Evolutionary conservation across 2,888 invertebrate genomes (phyloP), one percentile per base, ranked within the genome.

Genomic region (Silvanus unidentatus): DNA sequence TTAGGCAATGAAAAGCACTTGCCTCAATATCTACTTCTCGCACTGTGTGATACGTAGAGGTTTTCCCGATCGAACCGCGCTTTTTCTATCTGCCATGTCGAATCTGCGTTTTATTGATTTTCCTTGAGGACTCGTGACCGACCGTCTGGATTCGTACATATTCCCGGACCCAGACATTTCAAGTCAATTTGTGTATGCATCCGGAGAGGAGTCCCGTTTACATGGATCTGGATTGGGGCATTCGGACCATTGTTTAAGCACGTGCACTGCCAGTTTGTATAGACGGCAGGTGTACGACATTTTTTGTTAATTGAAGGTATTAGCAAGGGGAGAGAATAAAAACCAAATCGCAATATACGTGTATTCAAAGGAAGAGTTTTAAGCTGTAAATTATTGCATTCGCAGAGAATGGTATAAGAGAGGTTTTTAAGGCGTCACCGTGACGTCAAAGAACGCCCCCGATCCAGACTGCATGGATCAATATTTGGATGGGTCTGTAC

Each of bases 111-210:
- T 43, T 41, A 41, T 42, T 44, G 45, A 34, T 42, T 44, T 38
- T 40, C 37, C 45, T 45, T 42, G 13, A n/a, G 29, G 43, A 39
- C 39, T 42, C 28, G 29, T 16, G 30, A 16, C 30, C 13, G 40
- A 32, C 40, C 30, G 40, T 28, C 45, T 44, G 43, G 45, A 44
- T 42, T 44, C 40, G 42, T 41, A 44, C 38, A 48, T 52, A 38
- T 42, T 58, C 64, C 65, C 64, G 63, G 66, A 66, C 65, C 66
- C 65, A 63, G 65, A 65, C 66, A 59, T 59, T 42, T 39, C 29
- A 47, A 34, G 48, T 48, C 60, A 53, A 57, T 62, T 62, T 63
- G 63, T 62, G 62, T 59, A 52, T 35, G 22, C 22, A 50, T 54
- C 52, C 54, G 50, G 55, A 52, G n/a, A n/a, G n/a, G n/a, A n/a